phyloP scores from a whole-genome alignment of 1,140 invertebrate genomes.

The Drosophila leontia region DNA sequence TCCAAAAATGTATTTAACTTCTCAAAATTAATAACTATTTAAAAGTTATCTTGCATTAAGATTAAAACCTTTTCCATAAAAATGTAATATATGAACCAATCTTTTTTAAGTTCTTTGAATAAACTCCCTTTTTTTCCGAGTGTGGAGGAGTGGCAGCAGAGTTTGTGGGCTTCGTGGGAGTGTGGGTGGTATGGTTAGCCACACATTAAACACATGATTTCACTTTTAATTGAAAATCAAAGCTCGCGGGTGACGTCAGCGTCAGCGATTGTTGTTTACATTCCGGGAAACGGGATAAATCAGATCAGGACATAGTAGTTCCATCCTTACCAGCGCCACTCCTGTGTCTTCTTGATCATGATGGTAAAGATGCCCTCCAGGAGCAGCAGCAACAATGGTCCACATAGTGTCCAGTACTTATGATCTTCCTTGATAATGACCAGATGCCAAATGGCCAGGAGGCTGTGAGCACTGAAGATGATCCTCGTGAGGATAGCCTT shows the following conservation, averaged over 20 bases:
- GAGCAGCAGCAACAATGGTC: constrained; percentile 90
- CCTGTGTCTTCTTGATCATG: constrained; percentile 93
- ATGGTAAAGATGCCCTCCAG: constrained; percentile 94
- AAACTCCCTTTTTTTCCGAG: constrained; percentile 1
- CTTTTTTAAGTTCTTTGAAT: background rate
- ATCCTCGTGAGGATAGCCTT: constrained; percentile 92
- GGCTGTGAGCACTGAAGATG: constrained; percentile 91
- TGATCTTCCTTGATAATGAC: constrained; percentile 90
- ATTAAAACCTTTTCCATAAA: no score
- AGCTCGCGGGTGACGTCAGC: constrained; percentile 74
- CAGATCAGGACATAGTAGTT: background rate
- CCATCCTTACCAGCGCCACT: constrained; percentile 92
- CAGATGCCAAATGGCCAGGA: constrained; percentile 93
- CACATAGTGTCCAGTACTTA: constrained; percentile 91
- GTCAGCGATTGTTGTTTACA: constrained; percentile 76
- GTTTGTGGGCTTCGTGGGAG: constrained; percentile 19
- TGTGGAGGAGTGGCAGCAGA: constrained; percentile 38
- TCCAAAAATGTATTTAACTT: no score
- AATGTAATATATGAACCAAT: background rate
- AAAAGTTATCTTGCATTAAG: no score
- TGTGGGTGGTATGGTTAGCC: constrained; percentile 26
- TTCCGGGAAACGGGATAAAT: constrained; percentile 23
- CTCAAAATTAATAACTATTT: no score
- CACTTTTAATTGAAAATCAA: constrained; percentile 85
- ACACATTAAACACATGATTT: constrained; percentile 83